Base-by-base conservation (phyloP, 2,888 invertebrate species). In the Calameuta idolon region DNA sequence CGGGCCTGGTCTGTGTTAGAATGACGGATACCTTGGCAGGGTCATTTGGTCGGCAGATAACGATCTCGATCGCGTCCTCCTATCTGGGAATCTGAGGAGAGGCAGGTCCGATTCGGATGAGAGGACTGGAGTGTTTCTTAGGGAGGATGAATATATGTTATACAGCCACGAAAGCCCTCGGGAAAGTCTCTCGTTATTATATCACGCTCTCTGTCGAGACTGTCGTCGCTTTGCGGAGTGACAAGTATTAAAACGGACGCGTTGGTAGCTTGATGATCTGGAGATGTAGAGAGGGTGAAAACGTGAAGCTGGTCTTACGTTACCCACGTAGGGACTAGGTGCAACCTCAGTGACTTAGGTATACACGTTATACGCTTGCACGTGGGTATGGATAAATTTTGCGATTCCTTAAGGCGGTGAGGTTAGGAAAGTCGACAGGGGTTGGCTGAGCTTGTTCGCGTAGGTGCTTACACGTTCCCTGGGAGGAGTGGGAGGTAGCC, bases 1-100 rank as follows among this genome's bases (percentile, higher is more conserved):
- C 75, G 73, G 76, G 69, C 30, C 77, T 76, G 80, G 55, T 33
- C 82, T 89, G 89, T 87, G 90, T 87, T 87, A 89, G 89, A 90
- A 90, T 90, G 90, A 90, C 88, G 86, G 86, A 90, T 90, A 87
- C 88, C 83, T 86, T 80, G 81, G 83, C 79, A 85, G 85, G 85
- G 85, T 87, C 87, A 87, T 89, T 88, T 89, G 88, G 89, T 84
- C 85, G 83, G 84, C 81, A 88, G 90, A 90, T 90, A 90, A 85
- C 81, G 83, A 90, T 90, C 89, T 89, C 82, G 83, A 85, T 85
- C 81, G 74, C 82, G 76, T 78, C 79, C 15, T 80, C 79, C 82
- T 82, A 80, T 83, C 83, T 79, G 75, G 35, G 73, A 40, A 79
- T 75, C 79, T 75, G 69, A 73, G 69, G 75, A 74, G 37, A 35